Percentiles rank a stretch among this genome's conserved stretches.
phyloP scores from a whole-genome alignment of 2,797 vertebrate genomes.

The Bradypus variegatus region DNA sequence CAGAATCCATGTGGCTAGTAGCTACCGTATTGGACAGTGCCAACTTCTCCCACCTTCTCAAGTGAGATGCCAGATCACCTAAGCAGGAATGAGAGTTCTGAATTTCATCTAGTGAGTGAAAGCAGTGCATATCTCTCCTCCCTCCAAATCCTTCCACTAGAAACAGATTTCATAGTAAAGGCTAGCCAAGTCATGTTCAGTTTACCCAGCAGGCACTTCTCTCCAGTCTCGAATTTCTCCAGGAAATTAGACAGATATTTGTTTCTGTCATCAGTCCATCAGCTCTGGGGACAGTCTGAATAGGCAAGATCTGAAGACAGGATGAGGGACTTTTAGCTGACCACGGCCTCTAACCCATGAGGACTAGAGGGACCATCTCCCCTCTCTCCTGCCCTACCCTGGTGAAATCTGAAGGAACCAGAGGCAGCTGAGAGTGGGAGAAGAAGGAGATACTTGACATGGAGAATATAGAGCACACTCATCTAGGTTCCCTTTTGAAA shows the following conservation, averaged over 20 bases:
- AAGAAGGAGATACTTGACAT: neutral
- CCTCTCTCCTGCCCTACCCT: neutral
- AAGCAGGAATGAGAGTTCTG: neutral
- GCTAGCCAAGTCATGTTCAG: neutral
- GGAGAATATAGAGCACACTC: neutral
- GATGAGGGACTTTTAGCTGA: neutral
- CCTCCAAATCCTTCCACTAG: neutral
- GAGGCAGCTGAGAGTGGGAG: neutral
- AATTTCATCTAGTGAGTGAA: neutral
- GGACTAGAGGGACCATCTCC: neutral
- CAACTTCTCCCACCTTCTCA: neutral
- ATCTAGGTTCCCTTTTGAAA: neutral
- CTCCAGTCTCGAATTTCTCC: too few species aligned
- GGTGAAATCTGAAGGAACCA: neutral
- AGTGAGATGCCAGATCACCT: neutral
- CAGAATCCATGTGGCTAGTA: neutral
- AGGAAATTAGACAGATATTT: neutral
- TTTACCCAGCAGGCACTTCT: neutral
- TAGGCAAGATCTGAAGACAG: neutral
- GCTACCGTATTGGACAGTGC: neutral
- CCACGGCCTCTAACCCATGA: neutral
- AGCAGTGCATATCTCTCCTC: accelerated
- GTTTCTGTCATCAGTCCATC: neutral
- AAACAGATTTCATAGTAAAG: neutral
- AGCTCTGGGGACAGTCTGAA: neutral